Conservation (phyloP, 2,888 invertebrate species). For the Dryadula phaetusa region DNA sequence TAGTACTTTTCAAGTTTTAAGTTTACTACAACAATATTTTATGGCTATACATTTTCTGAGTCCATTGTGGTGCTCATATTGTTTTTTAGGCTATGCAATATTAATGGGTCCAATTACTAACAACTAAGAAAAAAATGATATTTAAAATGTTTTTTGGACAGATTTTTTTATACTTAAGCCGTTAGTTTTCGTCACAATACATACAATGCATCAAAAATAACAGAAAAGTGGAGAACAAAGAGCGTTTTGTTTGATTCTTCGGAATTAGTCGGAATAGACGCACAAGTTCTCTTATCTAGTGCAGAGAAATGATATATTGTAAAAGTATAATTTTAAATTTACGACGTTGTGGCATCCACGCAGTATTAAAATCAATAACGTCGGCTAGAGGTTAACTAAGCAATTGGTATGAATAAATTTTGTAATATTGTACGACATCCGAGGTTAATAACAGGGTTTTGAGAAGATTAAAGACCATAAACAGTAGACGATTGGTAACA, state of each 20-base stretch:
- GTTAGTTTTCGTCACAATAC: background rate
- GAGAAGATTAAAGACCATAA: background rate
- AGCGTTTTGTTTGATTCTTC: no score
- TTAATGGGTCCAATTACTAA: no score
- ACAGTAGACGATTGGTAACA: no score
- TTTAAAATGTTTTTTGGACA: no score
- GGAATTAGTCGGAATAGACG: no score
- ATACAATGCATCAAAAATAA: background rate
- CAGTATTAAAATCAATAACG: background rate
- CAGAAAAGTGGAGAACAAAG: background rate
- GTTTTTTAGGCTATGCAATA: no score
- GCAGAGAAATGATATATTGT: background rate
- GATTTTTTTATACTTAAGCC: no score
- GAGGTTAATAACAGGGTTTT: background rate
- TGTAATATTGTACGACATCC: background rate
- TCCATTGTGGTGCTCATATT: no score
- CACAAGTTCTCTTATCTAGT: background rate
- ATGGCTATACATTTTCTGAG: background rate
- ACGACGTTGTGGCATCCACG: background rate
- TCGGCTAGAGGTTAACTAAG: background rate
- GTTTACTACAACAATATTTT: background rate
- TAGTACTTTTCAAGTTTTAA: background rate
- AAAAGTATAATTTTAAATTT: background rate
- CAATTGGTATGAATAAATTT: background rate
- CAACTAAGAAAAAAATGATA: no score